Conservation (phyloP, 2,888 invertebrate species). For the Acanthosoma haemorrhoidale region DNA sequence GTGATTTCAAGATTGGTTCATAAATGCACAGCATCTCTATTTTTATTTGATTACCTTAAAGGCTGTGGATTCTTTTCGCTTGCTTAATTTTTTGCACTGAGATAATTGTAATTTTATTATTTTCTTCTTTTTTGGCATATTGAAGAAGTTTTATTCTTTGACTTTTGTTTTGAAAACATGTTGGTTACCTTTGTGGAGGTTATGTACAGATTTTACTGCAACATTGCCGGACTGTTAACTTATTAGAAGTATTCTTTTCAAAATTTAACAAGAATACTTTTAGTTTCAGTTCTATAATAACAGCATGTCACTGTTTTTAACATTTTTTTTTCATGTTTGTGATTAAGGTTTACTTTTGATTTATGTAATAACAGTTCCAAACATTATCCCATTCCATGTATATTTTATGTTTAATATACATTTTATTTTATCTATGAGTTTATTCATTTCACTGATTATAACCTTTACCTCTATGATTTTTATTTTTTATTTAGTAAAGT, state of each 20-base stretch:
- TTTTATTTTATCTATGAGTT: conserved; percentile 8
- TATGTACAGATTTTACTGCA: conserved; percentile 18
- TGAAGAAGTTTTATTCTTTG: not conserved
- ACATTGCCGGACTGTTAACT: conserved; percentile 7
- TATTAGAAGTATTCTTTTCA: not conserved
- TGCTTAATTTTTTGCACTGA: conserved; percentile 28
- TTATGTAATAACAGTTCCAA: not conserved
- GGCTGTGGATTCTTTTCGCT: conserved; percentile 27
- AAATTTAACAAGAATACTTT: conserved; percentile 4
- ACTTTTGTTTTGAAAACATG: conserved; percentile 2
- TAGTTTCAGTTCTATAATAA: conserved; percentile 23
- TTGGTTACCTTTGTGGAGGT: conserved; percentile 27
- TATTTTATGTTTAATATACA: conserved; percentile 17
- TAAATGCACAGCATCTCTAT: conserved; percentile 27
- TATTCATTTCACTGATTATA: conserved; percentile 6
- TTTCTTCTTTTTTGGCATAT: conserved; percentile 4
- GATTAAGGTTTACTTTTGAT: conserved; percentile 8
- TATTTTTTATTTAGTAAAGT: not conserved
- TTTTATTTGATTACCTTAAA: conserved; percentile 18
- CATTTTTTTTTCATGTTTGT: conserved; percentile 9
- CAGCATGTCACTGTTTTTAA: conserved; percentile 19
- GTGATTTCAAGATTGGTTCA: conserved; percentile 45
- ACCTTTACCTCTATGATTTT: conserved; percentile 16
- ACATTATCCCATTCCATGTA: conserved; percentile 8
- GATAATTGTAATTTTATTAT: not conserved